Percentiles rank a stretch among this genome's conserved stretches.
These are phyloP conservation scores for Cyclura pinguis DNA, from an alignment of 2,797 vertebrate genomes.

Conservation along the genomic window DNA sequence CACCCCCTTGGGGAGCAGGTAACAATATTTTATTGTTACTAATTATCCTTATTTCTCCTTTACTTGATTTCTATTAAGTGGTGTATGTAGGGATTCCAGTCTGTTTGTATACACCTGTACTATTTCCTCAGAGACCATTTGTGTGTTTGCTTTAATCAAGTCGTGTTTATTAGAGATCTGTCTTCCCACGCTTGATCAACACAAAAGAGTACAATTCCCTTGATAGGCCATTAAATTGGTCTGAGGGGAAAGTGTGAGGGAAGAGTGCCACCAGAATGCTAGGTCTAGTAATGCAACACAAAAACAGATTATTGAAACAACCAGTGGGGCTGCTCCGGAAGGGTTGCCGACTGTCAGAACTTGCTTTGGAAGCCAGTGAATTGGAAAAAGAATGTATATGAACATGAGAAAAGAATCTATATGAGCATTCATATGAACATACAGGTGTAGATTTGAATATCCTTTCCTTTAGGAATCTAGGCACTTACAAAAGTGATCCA, in stretches of 20 bases:
- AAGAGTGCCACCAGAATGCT: neutral
- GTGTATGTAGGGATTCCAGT: neutral
- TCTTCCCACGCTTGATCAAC: conserved; percentile 22
- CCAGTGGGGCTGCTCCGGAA: neutral
- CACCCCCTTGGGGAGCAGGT: neutral
- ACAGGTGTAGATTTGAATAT: neutral
- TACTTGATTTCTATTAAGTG: conserved; percentile 4
- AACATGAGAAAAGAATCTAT: neutral
- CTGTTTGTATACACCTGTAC: neutral
- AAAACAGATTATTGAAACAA: conserved; percentile 25
- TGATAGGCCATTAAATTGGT: conserved; percentile 17
- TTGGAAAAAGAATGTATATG: neutral
- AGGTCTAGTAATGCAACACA: neutral
- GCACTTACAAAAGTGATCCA: neutral
- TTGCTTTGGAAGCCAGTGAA: conserved; percentile 20
- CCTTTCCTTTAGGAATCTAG: neutral
- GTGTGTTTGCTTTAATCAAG: conserved; percentile 27
- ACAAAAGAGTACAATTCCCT: conserved; percentile 33
- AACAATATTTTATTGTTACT: neutral
- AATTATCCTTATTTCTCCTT: neutral
- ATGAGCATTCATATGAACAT: neutral
- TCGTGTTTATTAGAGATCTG: conserved; percentile 23
- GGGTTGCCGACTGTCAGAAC: too few relatives aligned
- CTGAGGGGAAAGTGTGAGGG: neutral
- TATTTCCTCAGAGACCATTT: conserved; percentile 16